Percentiles rank a stretch among this genome's conserved stretches.
phyloP scores from a whole-genome alignment of 2,797 vertebrate species.

The Acrossocheilus fasciatus region DNA sequence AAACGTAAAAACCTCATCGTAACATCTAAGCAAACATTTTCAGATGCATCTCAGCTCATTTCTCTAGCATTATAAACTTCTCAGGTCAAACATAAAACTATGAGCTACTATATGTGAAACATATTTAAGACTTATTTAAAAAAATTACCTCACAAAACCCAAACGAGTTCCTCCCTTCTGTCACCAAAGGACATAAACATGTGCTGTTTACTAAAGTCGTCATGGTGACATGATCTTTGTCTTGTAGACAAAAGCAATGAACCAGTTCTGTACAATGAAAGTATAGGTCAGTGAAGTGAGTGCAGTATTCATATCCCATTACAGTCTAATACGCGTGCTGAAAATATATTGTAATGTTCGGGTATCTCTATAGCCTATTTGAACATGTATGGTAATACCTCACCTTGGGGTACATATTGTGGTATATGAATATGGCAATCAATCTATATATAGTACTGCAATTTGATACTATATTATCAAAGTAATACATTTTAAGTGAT shows the following conservation, averaged over 20 bases:
- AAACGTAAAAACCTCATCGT: neutral
- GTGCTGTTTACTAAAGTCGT: constrained; percentile 20
- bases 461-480: neutral
- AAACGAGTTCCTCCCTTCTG: neutral
- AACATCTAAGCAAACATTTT: neutral
- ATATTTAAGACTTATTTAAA: neutral
- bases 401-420: too few species aligned
- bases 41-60: neutral
- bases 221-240: constrained; percentile 32
- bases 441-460: neutral
- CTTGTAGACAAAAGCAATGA: neutral
- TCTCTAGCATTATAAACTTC: neutral
- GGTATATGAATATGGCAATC: neutral
- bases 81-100: neutral
- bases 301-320: neutral
- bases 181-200: neutral
- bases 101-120: neutral
- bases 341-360: neutral
- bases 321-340: neutral
- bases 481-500: neutral
- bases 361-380: neutral
- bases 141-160: constrained; percentile 1
- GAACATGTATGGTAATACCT: neutral
- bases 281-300: neutral
- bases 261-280: constrained; percentile 1